These are phyloP conservation scores for Sterrhoptilus dennistouni DNA, from an alignment of 2,113 vertebrate genomes.

Conservation along the genomic window DNA sequence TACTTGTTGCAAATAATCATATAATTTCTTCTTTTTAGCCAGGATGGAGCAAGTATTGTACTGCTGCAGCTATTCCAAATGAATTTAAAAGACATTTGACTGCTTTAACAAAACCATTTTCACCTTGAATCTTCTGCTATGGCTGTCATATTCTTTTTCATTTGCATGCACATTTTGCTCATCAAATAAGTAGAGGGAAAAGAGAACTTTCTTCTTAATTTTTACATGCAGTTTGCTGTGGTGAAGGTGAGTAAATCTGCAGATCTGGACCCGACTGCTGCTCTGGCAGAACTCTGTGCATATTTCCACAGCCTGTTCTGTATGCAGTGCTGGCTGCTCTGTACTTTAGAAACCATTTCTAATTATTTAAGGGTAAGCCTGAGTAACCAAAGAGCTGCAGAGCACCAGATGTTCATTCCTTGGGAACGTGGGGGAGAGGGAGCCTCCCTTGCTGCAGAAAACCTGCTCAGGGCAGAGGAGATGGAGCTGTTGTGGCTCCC, in stretches of 20 bases:
- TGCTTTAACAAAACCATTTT: background rate
- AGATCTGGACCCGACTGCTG: background rate
- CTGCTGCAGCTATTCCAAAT: background rate
- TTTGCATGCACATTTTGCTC: background rate
- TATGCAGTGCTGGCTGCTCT: background rate
- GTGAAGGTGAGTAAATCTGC: background rate
- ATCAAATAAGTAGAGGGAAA: background rate
- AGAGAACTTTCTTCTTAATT: background rate
- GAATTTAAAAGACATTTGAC: background rate
- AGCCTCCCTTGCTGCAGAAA: background rate
- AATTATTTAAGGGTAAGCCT: background rate
- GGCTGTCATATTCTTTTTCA: background rate
- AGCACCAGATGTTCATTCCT: background rate
- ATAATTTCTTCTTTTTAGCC: background rate
- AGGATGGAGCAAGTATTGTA: background rate
- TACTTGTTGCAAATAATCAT: background rate
- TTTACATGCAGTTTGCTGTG: background rate
- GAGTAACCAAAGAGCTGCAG: background rate
- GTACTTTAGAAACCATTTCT: background rate
- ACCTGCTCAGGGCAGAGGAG: background rate
- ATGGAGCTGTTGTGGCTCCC: background rate
- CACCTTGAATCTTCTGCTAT: background rate
- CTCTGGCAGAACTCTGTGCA: background rate
- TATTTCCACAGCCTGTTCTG: background rate
- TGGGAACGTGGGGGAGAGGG: fast-evolving